Base-by-base conservation (phyloP, 92 coral and sea anemone species). In the Plumapathes pennacea region DNA sequence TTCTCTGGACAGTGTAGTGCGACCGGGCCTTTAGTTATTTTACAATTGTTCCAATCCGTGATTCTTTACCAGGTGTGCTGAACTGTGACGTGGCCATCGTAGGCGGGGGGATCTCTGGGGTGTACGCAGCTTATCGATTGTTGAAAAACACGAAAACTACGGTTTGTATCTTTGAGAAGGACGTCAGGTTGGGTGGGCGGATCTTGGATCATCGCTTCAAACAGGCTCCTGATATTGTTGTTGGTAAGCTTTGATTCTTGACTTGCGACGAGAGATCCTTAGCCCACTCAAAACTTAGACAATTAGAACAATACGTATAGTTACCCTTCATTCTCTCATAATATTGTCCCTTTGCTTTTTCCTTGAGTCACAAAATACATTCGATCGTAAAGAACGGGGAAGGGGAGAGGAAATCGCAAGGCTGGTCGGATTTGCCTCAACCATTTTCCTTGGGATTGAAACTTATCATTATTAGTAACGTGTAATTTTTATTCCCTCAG, bases 91-190 rank as follows among this genome's bases (percentile, higher is more conserved):
- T 64, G 19, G 71, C 60, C 60, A 49, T 64, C 23, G 19, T 64
- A 2, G 71, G 71, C 28, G 71, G 71, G 50, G 71, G 71, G 36
- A 49, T 74, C 2, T 66, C 67, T 8, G 73, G 81, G 18, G 65
- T 74, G n/a, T 74, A 54, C 29, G 38, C 58, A 51, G 81, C 81
- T 15, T 65, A 64, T 27, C 41, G 62, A 25, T 43, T 74, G 13
- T 43, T 74, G 58, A 55, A 34, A 21, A 24, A 55, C 39, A 26
- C 26, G 51, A 74, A 74, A 33, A 74, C 58, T 8, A 55, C 39
- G 23, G 81, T 74, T 32, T 74, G 81, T 47, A 66, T 64, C 25
- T 67, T 64, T 29, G 81, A 74, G 45, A 54, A 59, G 29, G 81
- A 64, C 25, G 62, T 29, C 36, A 51, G 73, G 7, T 64, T 74